Percentiles rank a stretch among this genome's conserved stretches.
Evolutionary conservation across 2,113 vertebrate genomes (phyloP).

Genomic region (Odocoileus virginianus): DNA sequence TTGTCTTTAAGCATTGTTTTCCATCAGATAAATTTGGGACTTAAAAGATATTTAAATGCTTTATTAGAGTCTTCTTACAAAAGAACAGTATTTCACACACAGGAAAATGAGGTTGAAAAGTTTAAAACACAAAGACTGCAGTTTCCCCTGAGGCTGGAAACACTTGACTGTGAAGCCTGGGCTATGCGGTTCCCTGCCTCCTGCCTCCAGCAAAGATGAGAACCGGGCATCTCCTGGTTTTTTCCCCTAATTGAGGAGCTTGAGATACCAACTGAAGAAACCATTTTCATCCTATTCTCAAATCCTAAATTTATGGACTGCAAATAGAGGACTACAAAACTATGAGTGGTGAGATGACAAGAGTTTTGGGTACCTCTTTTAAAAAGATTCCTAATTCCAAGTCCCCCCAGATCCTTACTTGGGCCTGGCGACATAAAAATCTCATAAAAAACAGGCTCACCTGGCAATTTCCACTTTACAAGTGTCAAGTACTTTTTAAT

Average conservation of each 20-base stretch:
- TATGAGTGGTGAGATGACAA: background rate
- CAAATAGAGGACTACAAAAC: background rate
- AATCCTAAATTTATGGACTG: background rate
- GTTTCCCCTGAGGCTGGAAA: background rate
- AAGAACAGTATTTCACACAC: background rate
- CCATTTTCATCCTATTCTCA: background rate
- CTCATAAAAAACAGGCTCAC: background rate
- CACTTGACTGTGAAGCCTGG: background rate
- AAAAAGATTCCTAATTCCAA: conserved; percentile 28
- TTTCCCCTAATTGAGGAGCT: background rate
- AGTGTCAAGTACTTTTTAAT: background rate
- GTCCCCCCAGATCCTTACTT: background rate
- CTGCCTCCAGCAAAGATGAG: background rate
- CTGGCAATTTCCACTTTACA: background rate
- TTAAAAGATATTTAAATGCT: background rate
- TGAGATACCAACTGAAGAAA: background rate
- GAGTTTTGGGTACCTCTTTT: background rate
- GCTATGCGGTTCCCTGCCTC: background rate
- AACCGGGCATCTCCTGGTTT: background rate
- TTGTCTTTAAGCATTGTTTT: background rate
- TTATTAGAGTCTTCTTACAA: background rate
- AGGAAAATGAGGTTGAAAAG: background rate
- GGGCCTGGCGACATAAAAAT: background rate
- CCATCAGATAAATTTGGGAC: background rate
- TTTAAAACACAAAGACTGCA: conserved; percentile 5